A percentile compares a stretch with the other conserved stretches of the same genome.
phyloP scores from a whole-genome alignment of 2,888 invertebrate genomes.

The Erebia palarica region DNA sequence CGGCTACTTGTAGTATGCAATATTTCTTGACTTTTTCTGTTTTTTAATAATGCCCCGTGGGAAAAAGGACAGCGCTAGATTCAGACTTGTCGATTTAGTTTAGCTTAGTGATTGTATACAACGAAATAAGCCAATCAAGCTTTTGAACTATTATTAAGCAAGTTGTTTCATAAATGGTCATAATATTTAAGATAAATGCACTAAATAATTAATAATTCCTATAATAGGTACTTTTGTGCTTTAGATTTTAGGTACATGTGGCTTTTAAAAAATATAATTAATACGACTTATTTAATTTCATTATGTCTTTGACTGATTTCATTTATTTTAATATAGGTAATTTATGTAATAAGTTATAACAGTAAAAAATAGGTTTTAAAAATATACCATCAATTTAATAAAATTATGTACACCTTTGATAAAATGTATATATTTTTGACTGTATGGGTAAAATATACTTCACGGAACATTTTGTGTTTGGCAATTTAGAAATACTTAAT shows the following conservation, averaged over 20 bases:
- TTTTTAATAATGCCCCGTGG: too few relatives aligned
- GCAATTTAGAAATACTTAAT: slow-evolving; percentile 6
- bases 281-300: too few relatives aligned
- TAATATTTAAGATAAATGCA: not conserved
- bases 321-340: not conserved
- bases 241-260: not conserved
- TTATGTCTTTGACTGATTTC: not conserved
- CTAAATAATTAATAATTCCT: not conserved
- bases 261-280: not conserved
- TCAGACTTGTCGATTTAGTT: too few relatives aligned
- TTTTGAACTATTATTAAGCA: too few relatives aligned
- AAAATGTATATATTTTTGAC: not conserved
- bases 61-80: too few relatives aligned
- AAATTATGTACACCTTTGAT: not conserved
- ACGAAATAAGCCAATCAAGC: too few relatives aligned
- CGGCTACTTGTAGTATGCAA: too few relatives aligned
- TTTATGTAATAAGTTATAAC: not conserved
- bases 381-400: slow-evolving; percentile 4
- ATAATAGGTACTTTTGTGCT: slow-evolving; percentile 4
- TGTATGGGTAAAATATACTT: not conserved
- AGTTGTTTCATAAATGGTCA: too few relatives aligned
- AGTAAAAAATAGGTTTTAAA: not conserved
- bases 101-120: too few relatives aligned
- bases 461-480: not conserved
- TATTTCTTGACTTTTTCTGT: too few relatives aligned